A percentile compares a stretch with the other conserved stretches of the same genome.
These are phyloP conservation scores for Coregonus ussuriensis DNA, from an alignment of 2,797 vertebrate species.

Conservation along the genomic window DNA sequence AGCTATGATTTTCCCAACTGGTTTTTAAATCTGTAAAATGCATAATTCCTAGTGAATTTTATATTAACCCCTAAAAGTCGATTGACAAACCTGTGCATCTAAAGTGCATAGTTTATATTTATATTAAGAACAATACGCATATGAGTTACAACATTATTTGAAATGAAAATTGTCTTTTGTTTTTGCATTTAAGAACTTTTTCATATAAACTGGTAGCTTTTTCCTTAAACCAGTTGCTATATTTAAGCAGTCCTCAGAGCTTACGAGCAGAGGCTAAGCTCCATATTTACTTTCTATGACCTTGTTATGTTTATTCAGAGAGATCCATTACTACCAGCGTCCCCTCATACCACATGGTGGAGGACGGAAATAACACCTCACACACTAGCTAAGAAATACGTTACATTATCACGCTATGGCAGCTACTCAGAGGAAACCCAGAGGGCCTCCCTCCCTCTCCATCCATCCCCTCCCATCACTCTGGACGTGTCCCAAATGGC, in stretches of 20 bases:
- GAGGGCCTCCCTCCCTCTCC: conserved; percentile 7
- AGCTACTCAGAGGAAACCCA: conserved; percentile 49
- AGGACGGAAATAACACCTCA: conserved; percentile 40
- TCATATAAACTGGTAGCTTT: not conserved
- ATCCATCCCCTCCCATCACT: not conserved
- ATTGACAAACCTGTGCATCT: not conserved
- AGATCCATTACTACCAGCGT: conserved; percentile 45
- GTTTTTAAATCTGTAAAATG: not conserved
- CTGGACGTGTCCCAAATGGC: not conserved
- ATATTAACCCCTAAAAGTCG: not conserved
- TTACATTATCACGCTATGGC: conserved; percentile 34
- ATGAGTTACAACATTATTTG: not conserved
- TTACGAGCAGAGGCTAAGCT: not conserved
- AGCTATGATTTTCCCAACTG: not conserved
- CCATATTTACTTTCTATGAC: conserved; percentile 44
- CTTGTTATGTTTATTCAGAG: conserved; percentile 63
- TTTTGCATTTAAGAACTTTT: not conserved
- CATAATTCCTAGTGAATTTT: not conserved
- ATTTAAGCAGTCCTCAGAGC: not conserved
- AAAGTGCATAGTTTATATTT: not conserved
- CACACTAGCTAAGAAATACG: conserved; percentile 50
- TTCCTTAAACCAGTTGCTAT: not conserved
- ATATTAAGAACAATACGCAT: not conserved
- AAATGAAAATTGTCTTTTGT: not conserved
- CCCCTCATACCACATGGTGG: conserved; percentile 17